These are phyloP conservation scores for Pseudotriccus pelzelni DNA, from an alignment of 2,797 vertebrate genomes.

Conservation along the genomic window DNA sequence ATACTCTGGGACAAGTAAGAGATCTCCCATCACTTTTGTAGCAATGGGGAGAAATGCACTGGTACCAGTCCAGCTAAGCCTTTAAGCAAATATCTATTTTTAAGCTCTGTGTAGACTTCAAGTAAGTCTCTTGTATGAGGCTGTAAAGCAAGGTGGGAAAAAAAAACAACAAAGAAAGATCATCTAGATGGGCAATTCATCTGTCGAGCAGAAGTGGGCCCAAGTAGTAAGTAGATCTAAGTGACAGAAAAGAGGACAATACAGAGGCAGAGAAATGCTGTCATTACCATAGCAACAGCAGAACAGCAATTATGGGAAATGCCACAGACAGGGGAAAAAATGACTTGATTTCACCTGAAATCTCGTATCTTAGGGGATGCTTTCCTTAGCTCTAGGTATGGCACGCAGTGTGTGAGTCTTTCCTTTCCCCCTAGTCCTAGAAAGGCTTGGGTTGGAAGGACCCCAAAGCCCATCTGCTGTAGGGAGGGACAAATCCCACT, in stretches of 20 bases:
- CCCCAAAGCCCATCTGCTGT: background rate
- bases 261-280: background rate
- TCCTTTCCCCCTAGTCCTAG: background rate
- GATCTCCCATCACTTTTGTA: background rate
- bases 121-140: background rate
- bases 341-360: background rate
- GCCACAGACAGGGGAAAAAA: background rate
- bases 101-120: background rate
- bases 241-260: background rate
- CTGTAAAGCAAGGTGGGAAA: background rate
- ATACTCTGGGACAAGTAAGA: background rate
- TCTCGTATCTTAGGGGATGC: background rate
- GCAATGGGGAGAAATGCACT: background rate
- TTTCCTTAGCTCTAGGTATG: background rate
- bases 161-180: background rate
- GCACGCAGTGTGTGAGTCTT: background rate
- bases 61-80: background rate
- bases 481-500: background rate
- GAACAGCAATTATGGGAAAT: background rate
- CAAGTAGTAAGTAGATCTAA: background rate
- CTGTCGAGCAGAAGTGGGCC: background rate
- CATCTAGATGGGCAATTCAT: background rate
- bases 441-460: background rate
- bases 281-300: constrained; percentile 21
- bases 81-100: background rate